Percentiles rank a stretch among this genome's conserved stretches.
Evolutionary conservation across 2,113 vertebrate species (phyloP).

Genomic region (Terrapene triunguis): DNA sequence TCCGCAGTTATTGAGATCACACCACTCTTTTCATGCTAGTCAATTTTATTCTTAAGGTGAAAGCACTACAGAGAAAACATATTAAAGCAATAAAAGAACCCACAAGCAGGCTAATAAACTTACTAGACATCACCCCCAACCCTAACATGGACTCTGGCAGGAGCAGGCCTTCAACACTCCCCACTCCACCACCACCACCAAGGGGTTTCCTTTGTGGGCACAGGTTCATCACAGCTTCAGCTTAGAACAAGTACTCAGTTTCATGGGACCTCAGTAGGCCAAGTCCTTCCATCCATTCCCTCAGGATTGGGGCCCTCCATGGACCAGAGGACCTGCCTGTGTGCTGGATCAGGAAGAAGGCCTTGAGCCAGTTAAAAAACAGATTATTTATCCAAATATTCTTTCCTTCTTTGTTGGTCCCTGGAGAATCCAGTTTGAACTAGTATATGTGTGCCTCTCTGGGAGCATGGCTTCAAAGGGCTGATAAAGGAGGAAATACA

Average conservation of each 20-base stretch:
- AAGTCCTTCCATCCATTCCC: background rate
- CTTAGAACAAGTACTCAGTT: too few species aligned
- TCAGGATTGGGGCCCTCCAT: background rate
- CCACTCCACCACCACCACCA: background rate
- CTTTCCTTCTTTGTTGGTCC: background rate
- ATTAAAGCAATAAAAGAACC: background rate
- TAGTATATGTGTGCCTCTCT: background rate
- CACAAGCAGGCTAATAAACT: background rate
- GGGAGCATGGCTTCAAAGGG: background rate
- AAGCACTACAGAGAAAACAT: background rate
- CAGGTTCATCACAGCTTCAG: background rate
- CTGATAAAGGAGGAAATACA: background rate
- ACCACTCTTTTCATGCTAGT: too few species aligned
- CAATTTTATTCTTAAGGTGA: too few species aligned
- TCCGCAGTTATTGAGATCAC: background rate
- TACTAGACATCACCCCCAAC: background rate
- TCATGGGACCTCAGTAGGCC: too few species aligned
- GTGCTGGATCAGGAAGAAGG: background rate
- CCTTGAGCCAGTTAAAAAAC: background rate
- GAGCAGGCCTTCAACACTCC: background rate
- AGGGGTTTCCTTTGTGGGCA: background rate
- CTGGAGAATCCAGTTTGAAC: background rate
- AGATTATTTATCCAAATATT: background rate
- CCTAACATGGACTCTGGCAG: background rate
- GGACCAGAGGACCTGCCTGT: background rate